phyloP scores from a whole-genome alignment of 1,140 invertebrate genomes.

The Rhyacophila brunnea region DNA sequence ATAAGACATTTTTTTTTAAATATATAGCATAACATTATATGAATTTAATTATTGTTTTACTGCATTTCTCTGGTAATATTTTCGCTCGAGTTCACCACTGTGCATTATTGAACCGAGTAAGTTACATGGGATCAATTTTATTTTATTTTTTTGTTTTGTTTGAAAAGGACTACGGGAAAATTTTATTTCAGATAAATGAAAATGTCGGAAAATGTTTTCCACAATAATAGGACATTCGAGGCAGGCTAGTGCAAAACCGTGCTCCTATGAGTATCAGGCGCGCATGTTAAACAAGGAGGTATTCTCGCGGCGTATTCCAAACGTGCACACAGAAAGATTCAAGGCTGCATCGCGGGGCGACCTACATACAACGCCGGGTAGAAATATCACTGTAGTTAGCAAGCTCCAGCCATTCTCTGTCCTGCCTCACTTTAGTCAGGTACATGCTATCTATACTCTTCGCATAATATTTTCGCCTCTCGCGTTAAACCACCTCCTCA shows the following conservation, averaged over 20 bases:
- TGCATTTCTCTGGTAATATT: no score
- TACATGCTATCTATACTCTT: conserved; percentile 25
- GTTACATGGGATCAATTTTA: no score
- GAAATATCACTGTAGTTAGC: conserved; percentile 30
- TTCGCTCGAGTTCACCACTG: no score
- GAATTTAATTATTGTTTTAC: no score
- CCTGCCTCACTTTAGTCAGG: conserved; percentile 32
- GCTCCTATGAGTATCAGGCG: conserved; percentile 31
- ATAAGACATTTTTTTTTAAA: no score
- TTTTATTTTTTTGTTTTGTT: no score
- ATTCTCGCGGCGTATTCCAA: conserved; percentile 10
- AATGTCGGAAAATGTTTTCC: background rate
- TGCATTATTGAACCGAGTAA: no score
- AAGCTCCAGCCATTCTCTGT: conserved; percentile 32
- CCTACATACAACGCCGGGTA: conserved; percentile 28
- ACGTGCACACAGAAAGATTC: conserved; percentile 24
- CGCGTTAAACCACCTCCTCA: conserved; percentile 31
- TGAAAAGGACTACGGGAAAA: background rate
- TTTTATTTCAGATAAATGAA: background rate
- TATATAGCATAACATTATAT: no score
- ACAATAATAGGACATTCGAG: conserved; percentile 18
- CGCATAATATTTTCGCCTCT: conserved; percentile 23
- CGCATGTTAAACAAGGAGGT: conserved; percentile 28
- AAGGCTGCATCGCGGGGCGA: conserved; percentile 28
- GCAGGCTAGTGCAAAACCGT: conserved; percentile 12